Evolutionary conservation across 2,113 vertebrate genomes (phyloP).

Genomic region (Phyllostomus hastatus): DNA sequence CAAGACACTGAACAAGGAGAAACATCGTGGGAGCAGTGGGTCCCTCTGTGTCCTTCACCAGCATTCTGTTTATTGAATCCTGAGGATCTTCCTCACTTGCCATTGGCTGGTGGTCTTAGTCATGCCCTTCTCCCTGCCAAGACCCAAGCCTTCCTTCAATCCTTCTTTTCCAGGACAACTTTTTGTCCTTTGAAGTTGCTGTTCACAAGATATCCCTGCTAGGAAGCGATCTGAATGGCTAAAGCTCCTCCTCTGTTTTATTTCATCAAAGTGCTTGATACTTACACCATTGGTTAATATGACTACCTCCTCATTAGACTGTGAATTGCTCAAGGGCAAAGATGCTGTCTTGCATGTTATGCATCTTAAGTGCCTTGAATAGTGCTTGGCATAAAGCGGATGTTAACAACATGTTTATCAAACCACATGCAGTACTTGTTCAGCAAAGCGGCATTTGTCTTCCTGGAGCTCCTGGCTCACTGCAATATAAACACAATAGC

Average conservation of each 20-base stretch:
- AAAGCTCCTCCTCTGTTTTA: background rate
- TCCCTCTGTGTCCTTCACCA: background rate
- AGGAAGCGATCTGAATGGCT: background rate
- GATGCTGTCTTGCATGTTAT: too few relatives aligned
- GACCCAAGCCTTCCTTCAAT: background rate
- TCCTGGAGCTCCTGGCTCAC: background rate
- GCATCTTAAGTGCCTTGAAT: background rate
- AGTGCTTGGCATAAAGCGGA: background rate
- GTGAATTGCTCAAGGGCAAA: background rate
- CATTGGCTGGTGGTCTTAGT: background rate
- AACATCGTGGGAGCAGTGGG: background rate
- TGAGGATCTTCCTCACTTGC: background rate
- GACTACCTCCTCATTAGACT: background rate
- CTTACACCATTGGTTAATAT: background rate
- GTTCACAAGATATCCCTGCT: background rate
- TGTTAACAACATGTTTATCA: background rate
- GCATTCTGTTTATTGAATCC: background rate
- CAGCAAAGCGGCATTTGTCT: background rate
- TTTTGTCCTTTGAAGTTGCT: background rate
- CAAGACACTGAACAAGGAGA: background rate
- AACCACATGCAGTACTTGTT: background rate
- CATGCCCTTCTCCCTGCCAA: background rate
- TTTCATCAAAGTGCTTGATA: background rate
- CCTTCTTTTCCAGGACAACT: too few relatives aligned
- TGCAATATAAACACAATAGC: background rate